Base-by-base conservation (phyloP, 2,888 invertebrate species). In the Sphaerophoria taeniata region DNA sequence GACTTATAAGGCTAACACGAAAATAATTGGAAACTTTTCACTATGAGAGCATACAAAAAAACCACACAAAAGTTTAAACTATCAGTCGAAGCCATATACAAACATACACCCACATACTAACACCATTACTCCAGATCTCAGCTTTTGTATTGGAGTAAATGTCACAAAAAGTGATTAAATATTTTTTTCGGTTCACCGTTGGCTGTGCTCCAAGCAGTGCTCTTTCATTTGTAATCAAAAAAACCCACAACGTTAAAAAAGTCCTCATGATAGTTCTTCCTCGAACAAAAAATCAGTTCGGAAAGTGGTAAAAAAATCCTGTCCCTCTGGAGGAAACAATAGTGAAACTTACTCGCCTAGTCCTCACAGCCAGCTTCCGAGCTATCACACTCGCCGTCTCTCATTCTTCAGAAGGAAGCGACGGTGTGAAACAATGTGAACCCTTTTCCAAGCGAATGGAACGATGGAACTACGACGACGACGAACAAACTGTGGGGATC, bases 21-120 rank as follows among this genome's bases (percentile, higher is more conserved):
- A 82, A 77, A 82, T 82, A 82, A 82, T 77, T 72, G 81, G 72
- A 82, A 82, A 72, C 67, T 76, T 76, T 71, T 76, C 72, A 14
- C 9, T 12, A 43, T 11, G 12, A 43, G 12, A 6, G 12, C 9
- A 43, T 11, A 43, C 3, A 43, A 39, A 36, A 60, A 56, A 39
- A 34, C 12, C n/a, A n/a, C n/a, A n/a, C n/a, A 11, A 69, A 9
- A 63, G 70, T 24, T 24, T 7, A 47, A 61, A 53, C 39, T 71
- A 39, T 56, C 47, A 49, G 43, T 4, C 43, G 6, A 39, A 14
- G n/a, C 34, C 63, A 24, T 39, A 55, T 12, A 4, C 6, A n/a
- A n/a, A 34, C 6, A 31, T 11, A 9, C 16, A 0, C n/a, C 16
- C 61, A 6, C 11, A 36, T 45, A 45, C 45, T 16, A 7, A 14